These are phyloP conservation scores for Axea sp. DNA, from an alignment of 2,888 invertebrate species.

Conservation along the genomic window DNA sequence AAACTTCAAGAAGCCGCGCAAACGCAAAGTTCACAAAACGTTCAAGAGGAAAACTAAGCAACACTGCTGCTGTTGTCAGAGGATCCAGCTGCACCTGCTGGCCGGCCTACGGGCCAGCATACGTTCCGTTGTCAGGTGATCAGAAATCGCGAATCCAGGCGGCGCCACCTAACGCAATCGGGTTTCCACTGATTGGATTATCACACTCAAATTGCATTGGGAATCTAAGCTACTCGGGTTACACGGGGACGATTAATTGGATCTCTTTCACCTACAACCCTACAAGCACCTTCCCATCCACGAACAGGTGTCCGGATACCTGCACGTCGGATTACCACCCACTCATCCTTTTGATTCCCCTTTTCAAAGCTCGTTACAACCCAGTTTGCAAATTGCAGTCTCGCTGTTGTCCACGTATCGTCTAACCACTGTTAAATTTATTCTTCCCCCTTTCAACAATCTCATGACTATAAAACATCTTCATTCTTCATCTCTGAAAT, in stretches of 20 bases:
- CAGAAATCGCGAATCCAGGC: too few species aligned
- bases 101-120: slow-evolving; percentile 74
- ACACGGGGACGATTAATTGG: slow-evolving; percentile 46
- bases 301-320: slow-evolving; percentile 39
- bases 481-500: too few species aligned
- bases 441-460: too few species aligned
- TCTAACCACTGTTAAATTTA: too few species aligned
- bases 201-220: slow-evolving; percentile 32
- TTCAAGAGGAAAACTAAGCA: slow-evolving; percentile 68
- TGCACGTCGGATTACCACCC: slow-evolving; percentile 12
- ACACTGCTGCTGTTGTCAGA: slow-evolving; percentile 76
- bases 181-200: slow-evolving; percentile 35
- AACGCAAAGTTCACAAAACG: slow-evolving; percentile 72
- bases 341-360: background rate
- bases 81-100: slow-evolving; percentile 76
- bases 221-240: slow-evolving; percentile 51
- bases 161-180: too few species aligned
- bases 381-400: background rate
- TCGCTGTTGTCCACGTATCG: background rate
- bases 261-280: slow-evolving; percentile 40
- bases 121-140: slow-evolving; percentile 76
- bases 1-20: slow-evolving; percentile 72
- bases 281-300: slow-evolving; percentile 31
- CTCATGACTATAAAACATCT: too few species aligned
- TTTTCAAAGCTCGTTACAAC: background rate